Percentiles rank a stretch among this genome's conserved stretches.
These are phyloP conservation scores for Drosophila biarmipes DNA, from an alignment of 1,140 invertebrate genomes.

Conservation along the genomic window DNA sequence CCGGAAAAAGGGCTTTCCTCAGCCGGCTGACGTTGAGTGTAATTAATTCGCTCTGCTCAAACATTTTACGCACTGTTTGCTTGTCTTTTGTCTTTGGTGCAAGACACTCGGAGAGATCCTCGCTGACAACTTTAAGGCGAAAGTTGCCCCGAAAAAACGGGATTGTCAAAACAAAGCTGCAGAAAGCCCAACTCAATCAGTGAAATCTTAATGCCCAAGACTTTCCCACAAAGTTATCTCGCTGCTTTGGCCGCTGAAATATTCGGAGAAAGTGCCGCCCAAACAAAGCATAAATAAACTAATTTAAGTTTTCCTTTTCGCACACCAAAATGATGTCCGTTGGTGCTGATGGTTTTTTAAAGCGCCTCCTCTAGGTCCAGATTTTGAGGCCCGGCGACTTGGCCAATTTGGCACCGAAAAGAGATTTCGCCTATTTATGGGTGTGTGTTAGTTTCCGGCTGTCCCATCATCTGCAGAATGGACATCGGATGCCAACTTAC, in stretches of 20 bases:
- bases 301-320: constrained; percentile 71
- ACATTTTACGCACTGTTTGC: constrained; percentile 79
- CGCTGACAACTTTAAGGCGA: constrained; percentile 73
- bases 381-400: constrained; percentile 9
- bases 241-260: constrained; percentile 35
- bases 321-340: constrained; percentile 25
- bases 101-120: constrained; percentile 69
- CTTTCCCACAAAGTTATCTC: constrained; percentile 66
- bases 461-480: constrained; percentile 15
- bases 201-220: constrained; percentile 59
- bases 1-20: constrained; percentile 27
- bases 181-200: constrained; percentile 69
- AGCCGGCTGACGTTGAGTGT: constrained; percentile 63
- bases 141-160: constrained; percentile 30
- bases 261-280: constrained; percentile 55
- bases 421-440: constrained; percentile 21
- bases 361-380: constrained; percentile 16
- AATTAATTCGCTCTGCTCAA: constrained; percentile 80
- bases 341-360: constrained; percentile 23
- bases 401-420: constrained; percentile 57
- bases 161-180: constrained; percentile 32
- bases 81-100: constrained; percentile 77
- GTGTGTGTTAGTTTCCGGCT: constrained; percentile 21
- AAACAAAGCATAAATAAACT: constrained; percentile 81
- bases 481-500: constrained; percentile 17